phyloP scores from a whole-genome alignment of 1,140 invertebrate species.

The Drosophila nebulosa region DNA sequence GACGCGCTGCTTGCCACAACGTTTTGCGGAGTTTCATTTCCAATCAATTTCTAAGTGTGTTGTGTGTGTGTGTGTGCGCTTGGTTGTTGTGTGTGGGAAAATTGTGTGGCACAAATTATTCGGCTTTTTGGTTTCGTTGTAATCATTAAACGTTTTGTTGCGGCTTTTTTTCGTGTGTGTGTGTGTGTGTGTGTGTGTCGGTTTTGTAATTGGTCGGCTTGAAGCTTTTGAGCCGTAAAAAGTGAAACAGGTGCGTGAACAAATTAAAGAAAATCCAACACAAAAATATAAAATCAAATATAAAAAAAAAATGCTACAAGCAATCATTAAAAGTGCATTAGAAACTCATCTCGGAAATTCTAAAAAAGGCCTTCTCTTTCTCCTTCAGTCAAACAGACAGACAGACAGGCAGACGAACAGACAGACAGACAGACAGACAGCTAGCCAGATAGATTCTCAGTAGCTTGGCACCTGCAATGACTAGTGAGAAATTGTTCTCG shows the following conservation, averaged over 20 bases:
- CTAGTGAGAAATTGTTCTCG: slow-evolving; percentile 41
- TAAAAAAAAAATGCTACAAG: slow-evolving; percentile 2
- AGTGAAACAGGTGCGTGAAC: slow-evolving; percentile 68
- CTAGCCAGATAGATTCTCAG: not conserved
- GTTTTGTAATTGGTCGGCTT: slow-evolving; percentile 66
- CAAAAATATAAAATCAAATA: not conserved
- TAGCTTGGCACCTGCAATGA: slow-evolving; percentile 63
- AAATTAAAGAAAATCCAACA: slow-evolving; percentile 15
- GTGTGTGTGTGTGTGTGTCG: not conserved
- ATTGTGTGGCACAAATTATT: slow-evolving; percentile 46
- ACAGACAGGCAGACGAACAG: not conserved
- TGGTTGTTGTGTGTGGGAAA: slow-evolving; percentile 25
- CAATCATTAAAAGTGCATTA: slow-evolving; percentile 73
- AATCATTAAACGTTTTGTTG: slow-evolving; percentile 62
- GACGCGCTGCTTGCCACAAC: slow-evolving; percentile 62
- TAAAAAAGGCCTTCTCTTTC: slow-evolving; percentile 1
- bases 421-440: not conserved
- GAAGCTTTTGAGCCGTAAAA: slow-evolving; percentile 58
- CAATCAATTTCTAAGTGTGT: slow-evolving; percentile 1
- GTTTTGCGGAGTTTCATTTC: slow-evolving; percentile 3
- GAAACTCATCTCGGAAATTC: slow-evolving; percentile 25
- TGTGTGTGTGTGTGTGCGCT: not conserved
- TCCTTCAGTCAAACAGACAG: not conserved
- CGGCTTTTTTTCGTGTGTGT: slow-evolving; percentile 25
- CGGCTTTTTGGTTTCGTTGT: slow-evolving; percentile 30